A percentile compares a stretch with the other conserved stretches of the same genome.
These are phyloP conservation scores for Pseudorhombus dupliciocellatus DNA, from an alignment of 2,113 vertebrate genomes.

Conservation along the genomic window DNA sequence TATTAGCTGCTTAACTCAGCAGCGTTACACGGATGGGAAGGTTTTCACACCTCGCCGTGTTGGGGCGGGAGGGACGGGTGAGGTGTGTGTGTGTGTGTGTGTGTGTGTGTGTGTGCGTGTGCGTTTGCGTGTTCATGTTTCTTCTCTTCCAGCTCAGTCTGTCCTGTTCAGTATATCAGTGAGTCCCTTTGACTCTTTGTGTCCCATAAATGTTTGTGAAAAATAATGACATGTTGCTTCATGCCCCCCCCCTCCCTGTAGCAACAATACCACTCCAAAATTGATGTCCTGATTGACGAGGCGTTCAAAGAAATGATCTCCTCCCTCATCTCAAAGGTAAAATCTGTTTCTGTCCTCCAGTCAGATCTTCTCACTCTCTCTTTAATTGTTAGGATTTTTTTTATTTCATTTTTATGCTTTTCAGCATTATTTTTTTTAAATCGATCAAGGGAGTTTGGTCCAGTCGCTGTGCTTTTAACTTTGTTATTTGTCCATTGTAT, in stretches of 20 bases:
- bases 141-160: slow-evolving; percentile 39
- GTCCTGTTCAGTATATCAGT: slow-evolving; percentile 12
- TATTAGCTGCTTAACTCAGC: slow-evolving; percentile 98
- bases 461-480: neutral
- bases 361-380: neutral
- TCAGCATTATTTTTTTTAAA: neutral
- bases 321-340: slow-evolving; percentile 94
- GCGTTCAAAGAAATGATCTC: slow-evolving; percentile 93
- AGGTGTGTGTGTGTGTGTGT: slow-evolving; percentile 29
- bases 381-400: neutral
- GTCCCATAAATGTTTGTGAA: slow-evolving; percentile 28
- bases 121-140: no score
- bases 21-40: slow-evolving; percentile 87
- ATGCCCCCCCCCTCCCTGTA: slow-evolving; percentile 61
- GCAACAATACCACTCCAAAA: slow-evolving; percentile 99
- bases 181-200: slow-evolving; percentile 36
- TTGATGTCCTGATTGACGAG: slow-evolving; percentile 95
- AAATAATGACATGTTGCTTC: slow-evolving; percentile 45
- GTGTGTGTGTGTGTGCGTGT: slow-evolving; percentile 9
- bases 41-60: slow-evolving; percentile 74
- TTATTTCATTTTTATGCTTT: neutral
- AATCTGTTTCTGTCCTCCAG: neutral
- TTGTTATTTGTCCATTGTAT: no score
- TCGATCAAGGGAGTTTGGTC: neutral
- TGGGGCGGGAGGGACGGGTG: neutral